Evolutionary conservation across 2,888 invertebrate genomes (phyloP).

Genomic region (Agriopis aurantiaria): DNA sequence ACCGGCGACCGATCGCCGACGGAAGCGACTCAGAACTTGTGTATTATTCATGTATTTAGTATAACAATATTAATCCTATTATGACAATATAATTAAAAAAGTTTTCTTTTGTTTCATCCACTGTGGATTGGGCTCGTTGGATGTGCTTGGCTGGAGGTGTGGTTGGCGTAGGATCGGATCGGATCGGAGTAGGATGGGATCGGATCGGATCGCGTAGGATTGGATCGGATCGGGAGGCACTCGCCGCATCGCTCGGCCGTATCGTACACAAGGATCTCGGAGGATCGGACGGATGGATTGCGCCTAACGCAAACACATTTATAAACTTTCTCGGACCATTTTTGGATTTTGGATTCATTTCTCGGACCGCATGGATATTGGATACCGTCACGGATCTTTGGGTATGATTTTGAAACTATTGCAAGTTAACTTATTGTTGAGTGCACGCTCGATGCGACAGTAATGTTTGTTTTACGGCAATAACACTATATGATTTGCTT

Average conservation of each 20-base stretch:
- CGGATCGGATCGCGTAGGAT: conserved; percentile 47
- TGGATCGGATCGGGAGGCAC: conserved; percentile 48
- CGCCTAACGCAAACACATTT: conserved; percentile 36
- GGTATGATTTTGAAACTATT: conserved; percentile 82
- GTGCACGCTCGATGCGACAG: conserved; percentile 78
- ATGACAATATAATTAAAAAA: conserved; percentile 73
- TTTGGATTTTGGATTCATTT: conserved; percentile 30
- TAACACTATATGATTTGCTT: conserved; percentile 68
- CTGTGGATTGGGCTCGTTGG: conserved; percentile 83
- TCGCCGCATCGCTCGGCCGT: conserved; percentile 51
- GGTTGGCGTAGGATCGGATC: conserved; percentile 60
- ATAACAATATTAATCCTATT: conserved; percentile 37
- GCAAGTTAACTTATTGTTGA: conserved; percentile 78
- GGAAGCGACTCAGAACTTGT: conserved; percentile 1
- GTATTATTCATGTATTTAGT: conserved; percentile 20
- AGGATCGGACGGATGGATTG: conserved; percentile 53
- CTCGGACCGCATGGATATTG: conserved; percentile 37
- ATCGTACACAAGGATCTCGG: conserved; percentile 62
- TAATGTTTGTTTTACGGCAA: conserved; percentile 67
- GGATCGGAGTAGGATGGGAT: conserved; percentile 53
- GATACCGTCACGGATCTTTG: conserved; percentile 70
- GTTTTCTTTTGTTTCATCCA: conserved; percentile 86
- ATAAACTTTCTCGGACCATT: conserved; percentile 47
- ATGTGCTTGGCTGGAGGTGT: conserved; percentile 65
- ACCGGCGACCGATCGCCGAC: conserved; percentile 4